Percentiles rank a stretch among this genome's conserved stretches.
Evolutionary conservation across 2,113 vertebrate genomes (phyloP).

Genomic region (Mus pahari): DNA sequence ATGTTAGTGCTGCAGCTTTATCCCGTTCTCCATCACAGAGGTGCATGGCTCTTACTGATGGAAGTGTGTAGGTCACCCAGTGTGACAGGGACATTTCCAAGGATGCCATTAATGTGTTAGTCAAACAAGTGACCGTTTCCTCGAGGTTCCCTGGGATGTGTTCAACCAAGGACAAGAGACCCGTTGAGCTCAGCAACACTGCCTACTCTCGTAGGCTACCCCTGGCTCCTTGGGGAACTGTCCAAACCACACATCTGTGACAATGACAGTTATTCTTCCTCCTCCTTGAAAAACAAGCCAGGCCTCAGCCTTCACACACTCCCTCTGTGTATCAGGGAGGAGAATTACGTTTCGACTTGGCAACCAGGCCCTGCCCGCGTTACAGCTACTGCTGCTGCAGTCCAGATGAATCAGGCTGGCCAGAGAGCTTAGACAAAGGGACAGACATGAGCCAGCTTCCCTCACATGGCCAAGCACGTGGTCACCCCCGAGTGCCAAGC

Average conservation of each 20-base stretch:
- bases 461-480: conserved; percentile 65
- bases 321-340: conserved; percentile 67
- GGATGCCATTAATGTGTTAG: conserved; percentile 85
- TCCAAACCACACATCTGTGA: conserved; percentile 88
- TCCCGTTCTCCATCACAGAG: background rate
- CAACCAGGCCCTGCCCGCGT: conserved; percentile 51
- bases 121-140: conserved; percentile 87
- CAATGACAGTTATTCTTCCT: conserved; percentile 88
- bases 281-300: conserved; percentile 85
- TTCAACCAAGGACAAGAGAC: conserved; percentile 83
- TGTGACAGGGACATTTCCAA: conserved; percentile 83
- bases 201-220: conserved; percentile 84
- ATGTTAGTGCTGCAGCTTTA: background rate
- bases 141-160: conserved; percentile 84
- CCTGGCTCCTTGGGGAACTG: conserved; percentile 82
- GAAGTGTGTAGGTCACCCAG: conserved; percentile 65
- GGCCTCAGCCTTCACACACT: conserved; percentile 79
- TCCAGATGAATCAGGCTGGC: conserved; percentile 46
- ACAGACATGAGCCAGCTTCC: conserved; percentile 52
- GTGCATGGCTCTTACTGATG: conserved; percentile 56
- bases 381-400: conserved; percentile 62
- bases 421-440: conserved; percentile 69
- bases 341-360: conserved; percentile 78
- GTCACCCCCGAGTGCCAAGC: background rate
- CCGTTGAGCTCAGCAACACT: conserved; percentile 86